phyloP scores from a whole-genome alignment of 2,888 invertebrate species.

The Lithophane socia region DNA sequence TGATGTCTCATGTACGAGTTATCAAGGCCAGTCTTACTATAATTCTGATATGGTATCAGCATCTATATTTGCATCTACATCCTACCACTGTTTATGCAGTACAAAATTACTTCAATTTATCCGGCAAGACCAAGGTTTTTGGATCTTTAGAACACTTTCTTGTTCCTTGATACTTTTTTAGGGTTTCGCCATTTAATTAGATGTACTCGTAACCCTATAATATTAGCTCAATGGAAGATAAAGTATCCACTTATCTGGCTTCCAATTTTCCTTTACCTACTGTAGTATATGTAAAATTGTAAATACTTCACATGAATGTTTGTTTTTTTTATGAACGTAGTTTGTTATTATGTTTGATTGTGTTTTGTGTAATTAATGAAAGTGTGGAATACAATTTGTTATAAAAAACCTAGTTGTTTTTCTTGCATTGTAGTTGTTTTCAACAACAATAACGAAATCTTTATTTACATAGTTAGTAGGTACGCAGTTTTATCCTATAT shows the following conservation, averaged over 20 bases:
- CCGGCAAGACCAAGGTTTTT: background rate
- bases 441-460: background rate
- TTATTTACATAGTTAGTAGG: background rate
- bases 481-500: background rate
- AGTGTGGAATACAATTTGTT: conserved; percentile 16
- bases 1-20: background rate
- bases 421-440: background rate
- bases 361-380: conserved; percentile 1
- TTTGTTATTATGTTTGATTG: background rate
- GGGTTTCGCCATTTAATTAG: background rate
- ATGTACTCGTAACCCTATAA: background rate
- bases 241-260: background rate
- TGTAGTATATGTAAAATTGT: background rate
- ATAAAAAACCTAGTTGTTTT: conserved; percentile 4
- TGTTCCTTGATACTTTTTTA: background rate
- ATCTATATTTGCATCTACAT: background rate
- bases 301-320: background rate
- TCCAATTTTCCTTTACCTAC: too few relatives aligned
- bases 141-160: background rate
- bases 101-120: background rate
- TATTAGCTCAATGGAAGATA: background rate
- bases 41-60: background rate
- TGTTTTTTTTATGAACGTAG: too few relatives aligned
- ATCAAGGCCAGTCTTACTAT: background rate
- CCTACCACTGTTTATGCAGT: background rate